Conservation (phyloP, 1,140 invertebrate species). For the Drosophila biarmipes region DNA sequence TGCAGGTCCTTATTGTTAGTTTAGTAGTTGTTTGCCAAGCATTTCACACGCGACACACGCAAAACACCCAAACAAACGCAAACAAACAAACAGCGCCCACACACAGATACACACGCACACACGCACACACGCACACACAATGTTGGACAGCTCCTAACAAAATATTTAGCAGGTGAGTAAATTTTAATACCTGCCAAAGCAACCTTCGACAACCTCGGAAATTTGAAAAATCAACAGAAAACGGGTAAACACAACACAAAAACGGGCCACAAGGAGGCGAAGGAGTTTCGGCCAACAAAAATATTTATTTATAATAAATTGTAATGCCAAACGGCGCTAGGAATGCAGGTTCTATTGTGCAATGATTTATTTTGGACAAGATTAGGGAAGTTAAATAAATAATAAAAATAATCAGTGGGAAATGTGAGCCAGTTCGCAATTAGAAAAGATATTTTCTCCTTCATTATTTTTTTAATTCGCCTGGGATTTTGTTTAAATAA, state of each 20-base stretch:
- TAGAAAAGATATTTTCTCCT: neutral
- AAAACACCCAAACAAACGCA: conserved; percentile 42
- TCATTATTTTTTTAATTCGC: neutral
- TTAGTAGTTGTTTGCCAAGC: conserved; percentile 77
- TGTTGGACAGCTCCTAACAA: conserved; percentile 62
- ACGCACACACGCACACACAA: conserved; percentile 8
- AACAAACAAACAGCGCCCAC: conserved; percentile 32
- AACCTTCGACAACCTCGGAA: conserved; percentile 27
- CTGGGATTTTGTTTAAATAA: neutral
- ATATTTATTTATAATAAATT: neutral
- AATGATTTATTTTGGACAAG: neutral
- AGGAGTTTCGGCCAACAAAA: neutral
- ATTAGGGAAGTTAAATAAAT: neutral
- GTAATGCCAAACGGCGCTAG: neutral
- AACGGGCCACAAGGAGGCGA: neutral
- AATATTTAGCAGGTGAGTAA: conserved; percentile 76
- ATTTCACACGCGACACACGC: conserved; percentile 67
- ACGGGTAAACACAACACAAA: neutral
- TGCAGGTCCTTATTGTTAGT: conserved; percentile 78
- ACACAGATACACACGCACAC: conserved; percentile 12
- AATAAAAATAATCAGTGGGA: too few relatives aligned
- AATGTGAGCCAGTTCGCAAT: too few relatives aligned
- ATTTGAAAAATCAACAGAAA: conserved; percentile 36
- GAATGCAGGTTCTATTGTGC: neutral
- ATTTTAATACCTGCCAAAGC: conserved; percentile 60